Base-by-base conservation (phyloP, 1,140 invertebrate species). In the Pogonognathellus flavescens region DNA sequence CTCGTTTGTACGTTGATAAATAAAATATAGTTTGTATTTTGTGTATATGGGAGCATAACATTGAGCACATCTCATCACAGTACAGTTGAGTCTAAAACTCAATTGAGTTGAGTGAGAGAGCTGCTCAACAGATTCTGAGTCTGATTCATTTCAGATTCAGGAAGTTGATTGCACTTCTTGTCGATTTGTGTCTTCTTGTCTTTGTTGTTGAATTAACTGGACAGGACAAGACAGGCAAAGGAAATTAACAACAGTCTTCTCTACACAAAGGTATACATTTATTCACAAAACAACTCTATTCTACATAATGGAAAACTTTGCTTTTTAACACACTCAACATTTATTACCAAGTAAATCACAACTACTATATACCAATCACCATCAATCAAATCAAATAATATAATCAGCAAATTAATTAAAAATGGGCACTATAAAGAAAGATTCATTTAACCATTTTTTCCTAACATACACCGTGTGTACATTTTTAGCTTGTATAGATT, bases 121-220 rank as follows among this genome's bases (percentile, higher is more conserved):
- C 62, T 70, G 62, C 62, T 70, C 22, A 70, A 70, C 62, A 70
- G 62, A 70, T 70, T 70, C 62, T 41, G 62, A 70, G 62, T 70
- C 62, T 70, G 62, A 70, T 70, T 70, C 62, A 70, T 70, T 70
- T 70, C 62, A 70, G 62, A 70, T 70, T 70, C 62, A 70, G 62
- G 62, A 70, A 70, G 62, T 70, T 70, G 62, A 70, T 70, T 70
- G 62, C 62, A 70, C 62, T 70, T 70, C 62, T 70, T 70, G 62
- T 70, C 62, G 62, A 70, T 31, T 70, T 70, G 62, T 70, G 62
- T 70, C 62, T 62, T 62, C 16, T 62, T 62, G n/a, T 20, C 59
- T 70, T 41, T 70, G 62, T 70, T 31, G 22, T 41, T 41, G 62
- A 70, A 25, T 70, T 70, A 10, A 25, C 62, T 70, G 62, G 62